phyloP scores from a whole-genome alignment of 2,888 invertebrate species.

The Nomada fabriciana region DNA sequence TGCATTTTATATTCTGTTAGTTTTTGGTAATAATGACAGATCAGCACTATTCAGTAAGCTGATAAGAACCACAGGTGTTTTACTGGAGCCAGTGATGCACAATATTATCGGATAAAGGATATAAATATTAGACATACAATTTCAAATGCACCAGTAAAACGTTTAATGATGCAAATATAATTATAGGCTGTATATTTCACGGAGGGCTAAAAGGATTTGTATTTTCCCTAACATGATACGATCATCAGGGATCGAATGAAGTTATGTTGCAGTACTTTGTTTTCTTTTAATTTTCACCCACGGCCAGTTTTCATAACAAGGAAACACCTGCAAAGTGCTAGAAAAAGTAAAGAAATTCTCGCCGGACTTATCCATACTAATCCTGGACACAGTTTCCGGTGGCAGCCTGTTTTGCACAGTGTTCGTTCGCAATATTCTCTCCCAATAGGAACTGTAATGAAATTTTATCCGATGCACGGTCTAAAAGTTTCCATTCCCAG shows the following conservation, averaged over 20 bases:
- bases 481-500: constrained; percentile 39
- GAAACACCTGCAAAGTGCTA: constrained; percentile 16
- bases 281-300: constrained; percentile 16
- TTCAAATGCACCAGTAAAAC: too few species aligned
- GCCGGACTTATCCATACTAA: constrained; percentile 44
- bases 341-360: constrained; percentile 48
- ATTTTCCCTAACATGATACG: not conserved
- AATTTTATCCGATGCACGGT: constrained; percentile 56
- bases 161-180: not conserved
- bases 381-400: constrained; percentile 27
- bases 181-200: not conserved
- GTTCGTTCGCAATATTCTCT: constrained; percentile 55
- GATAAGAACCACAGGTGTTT: too few species aligned
- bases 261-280: not conserved
- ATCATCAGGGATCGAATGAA: not conserved
- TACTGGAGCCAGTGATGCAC: too few species aligned
- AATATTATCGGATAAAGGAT: too few species aligned
- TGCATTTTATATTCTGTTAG: not conserved
- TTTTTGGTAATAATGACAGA: not conserved
- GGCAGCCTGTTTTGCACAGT: constrained; percentile 46
- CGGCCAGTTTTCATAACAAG: constrained; percentile 28
- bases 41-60: too few species aligned
- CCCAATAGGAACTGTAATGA: constrained; percentile 55
- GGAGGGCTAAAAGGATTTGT: too few species aligned
- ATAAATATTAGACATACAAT: too few species aligned